Conservation (phyloP, 2,888 invertebrate species). For the Folsomia manolachei region DNA sequence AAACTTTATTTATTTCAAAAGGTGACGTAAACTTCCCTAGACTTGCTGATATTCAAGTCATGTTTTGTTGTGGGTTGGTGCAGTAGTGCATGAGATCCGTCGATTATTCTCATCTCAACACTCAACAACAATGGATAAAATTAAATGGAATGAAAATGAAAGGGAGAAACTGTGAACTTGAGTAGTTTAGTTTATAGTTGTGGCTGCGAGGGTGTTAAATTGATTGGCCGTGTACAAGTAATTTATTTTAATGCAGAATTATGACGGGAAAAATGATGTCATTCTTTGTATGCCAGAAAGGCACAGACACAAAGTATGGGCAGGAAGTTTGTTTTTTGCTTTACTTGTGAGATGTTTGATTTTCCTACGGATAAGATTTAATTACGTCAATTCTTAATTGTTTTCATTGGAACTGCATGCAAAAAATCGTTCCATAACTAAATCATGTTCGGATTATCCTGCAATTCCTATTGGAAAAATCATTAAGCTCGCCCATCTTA, state of each 20-base stretch:
- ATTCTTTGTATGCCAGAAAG: background rate
- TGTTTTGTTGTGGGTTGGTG: background rate
- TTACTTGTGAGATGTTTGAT: background rate
- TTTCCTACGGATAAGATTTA: too few species aligned
- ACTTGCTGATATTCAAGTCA: too few species aligned
- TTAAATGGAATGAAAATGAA: background rate
- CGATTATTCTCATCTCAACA: too few species aligned
- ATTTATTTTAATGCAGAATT: background rate
- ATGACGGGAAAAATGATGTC: background rate
- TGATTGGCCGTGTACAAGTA: background rate
- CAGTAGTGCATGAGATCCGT: background rate
- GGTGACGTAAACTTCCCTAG: background rate
- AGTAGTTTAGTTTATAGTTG: background rate
- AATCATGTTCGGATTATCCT: too few species aligned
- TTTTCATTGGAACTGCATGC: too few species aligned
- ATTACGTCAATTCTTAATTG: too few species aligned
- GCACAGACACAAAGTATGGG: background rate
- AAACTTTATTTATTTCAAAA: background rate
- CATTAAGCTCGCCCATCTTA: too few species aligned
- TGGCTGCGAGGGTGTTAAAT: background rate
- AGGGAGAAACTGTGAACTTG: background rate
- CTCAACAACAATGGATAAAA: background rate
- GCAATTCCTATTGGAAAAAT: too few species aligned
- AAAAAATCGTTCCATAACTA: too few species aligned
- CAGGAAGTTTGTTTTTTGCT: background rate